These are phyloP conservation scores for Pandemis heparana DNA, from an alignment of 2,888 invertebrate species.

Conservation along the genomic window DNA sequence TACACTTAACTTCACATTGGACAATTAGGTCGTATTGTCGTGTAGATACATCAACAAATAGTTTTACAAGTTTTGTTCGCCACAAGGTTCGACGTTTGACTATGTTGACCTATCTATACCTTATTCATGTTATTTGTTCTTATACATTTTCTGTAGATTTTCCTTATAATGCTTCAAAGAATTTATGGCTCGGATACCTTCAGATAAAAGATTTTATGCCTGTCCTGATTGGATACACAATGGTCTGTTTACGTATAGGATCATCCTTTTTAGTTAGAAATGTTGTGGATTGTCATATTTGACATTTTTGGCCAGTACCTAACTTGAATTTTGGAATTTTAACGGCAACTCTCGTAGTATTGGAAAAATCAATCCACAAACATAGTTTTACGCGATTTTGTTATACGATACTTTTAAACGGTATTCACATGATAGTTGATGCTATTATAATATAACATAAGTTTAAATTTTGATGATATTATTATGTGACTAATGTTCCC, in stretches of 20 bases:
- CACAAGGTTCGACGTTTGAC: not conserved
- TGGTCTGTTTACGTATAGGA: conserved; percentile 13
- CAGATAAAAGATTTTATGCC: conserved; percentile 11
- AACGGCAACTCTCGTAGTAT: not conserved
- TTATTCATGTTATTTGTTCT: conserved; percentile 12
- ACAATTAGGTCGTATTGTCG: too few relatives aligned
- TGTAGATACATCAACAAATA: too few relatives aligned
- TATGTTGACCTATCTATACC: not conserved
- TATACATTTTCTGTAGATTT: conserved; percentile 16
- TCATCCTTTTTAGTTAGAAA: conserved; percentile 11
- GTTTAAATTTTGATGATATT: too few relatives aligned
- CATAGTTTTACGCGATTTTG: too few relatives aligned
- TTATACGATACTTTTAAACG: too few relatives aligned
- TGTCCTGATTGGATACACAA: not conserved
- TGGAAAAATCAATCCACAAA: not conserved
- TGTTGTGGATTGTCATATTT: conserved; percentile 19
- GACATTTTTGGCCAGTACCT: conserved; percentile 22
- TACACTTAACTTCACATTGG: too few relatives aligned
- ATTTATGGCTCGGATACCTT: conserved; percentile 11
- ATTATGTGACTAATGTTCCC: too few relatives aligned
- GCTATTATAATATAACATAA: too few relatives aligned
- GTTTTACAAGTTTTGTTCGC: not conserved
- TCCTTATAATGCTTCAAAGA: conserved; percentile 24
- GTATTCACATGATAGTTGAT: too few relatives aligned
- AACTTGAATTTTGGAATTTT: not conserved